These are phyloP conservation scores for Gambusia yucatana DNA, from an alignment of 2,797 vertebrate species.

Conservation along the genomic window DNA sequence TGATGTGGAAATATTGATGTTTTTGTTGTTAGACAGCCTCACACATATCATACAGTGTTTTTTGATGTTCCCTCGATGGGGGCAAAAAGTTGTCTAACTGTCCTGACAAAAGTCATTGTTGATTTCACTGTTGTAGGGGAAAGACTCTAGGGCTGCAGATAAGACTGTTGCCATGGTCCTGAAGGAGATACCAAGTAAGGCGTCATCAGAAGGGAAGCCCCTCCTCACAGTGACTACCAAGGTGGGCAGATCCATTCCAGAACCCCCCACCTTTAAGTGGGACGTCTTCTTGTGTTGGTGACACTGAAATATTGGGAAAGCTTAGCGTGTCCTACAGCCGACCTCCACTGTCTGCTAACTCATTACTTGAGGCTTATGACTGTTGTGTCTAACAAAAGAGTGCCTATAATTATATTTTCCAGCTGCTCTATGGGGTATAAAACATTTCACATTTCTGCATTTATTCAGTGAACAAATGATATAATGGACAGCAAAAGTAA, in stretches of 20 bases:
- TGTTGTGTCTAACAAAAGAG: conserved; percentile 49
- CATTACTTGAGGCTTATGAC: conserved; percentile 42
- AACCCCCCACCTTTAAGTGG: conserved; percentile 71
- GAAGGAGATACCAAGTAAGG: conserved; percentile 99
- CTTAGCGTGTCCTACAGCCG: conserved; percentile 72
- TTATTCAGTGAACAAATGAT: conserved; percentile 25
- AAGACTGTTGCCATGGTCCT: conserved; percentile 99
- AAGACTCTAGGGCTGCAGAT: conserved; percentile 99
- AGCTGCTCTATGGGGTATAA: conserved; percentile 82
- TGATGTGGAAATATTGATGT: conserved; percentile 75
- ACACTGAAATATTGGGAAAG: conserved; percentile 58
- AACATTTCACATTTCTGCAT: conserved; percentile 40
- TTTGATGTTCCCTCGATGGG: conserved; percentile 61
- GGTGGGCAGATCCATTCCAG: conserved; percentile 93
- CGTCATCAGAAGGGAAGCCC: conserved; percentile 99
- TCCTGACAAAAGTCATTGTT: conserved; percentile 97
- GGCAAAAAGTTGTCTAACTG: conserved; percentile 78
- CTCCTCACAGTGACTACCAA: conserved; percentile 99
- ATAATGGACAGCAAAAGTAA: conserved; percentile 11
- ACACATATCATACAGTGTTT: conserved; percentile 56
- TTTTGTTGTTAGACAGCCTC: conserved; percentile 62
- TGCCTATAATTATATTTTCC: conserved; percentile 52
- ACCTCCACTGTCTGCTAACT: conserved; percentile 70
- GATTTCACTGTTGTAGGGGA: conserved; percentile 99
- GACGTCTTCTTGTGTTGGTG: conserved; percentile 77